Evolutionary conservation across 2,797 vertebrate genomes (phyloP).

Genomic region (Malacoctenus gilli): DNA sequence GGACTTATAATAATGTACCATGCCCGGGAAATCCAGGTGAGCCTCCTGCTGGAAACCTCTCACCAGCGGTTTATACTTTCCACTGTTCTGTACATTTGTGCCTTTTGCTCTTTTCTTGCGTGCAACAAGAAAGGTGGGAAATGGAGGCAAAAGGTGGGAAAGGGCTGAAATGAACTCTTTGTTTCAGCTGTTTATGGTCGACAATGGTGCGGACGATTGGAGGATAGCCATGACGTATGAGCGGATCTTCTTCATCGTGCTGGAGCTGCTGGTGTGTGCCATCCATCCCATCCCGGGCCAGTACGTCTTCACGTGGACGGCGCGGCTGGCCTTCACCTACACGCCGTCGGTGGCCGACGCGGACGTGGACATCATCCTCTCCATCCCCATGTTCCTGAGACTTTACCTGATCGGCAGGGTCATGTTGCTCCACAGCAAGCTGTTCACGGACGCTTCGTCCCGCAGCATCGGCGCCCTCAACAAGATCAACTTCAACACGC

Average conservation of each 20-base stretch:
- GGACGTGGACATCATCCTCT: conserved; percentile 93
- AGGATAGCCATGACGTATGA: conserved; percentile 95
- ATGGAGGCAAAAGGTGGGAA: too few species aligned
- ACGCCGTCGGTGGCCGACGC: conserved; percentile 88
- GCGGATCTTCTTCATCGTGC: conserved; percentile 91
- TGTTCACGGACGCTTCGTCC: conserved; percentile 95
- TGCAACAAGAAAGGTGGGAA: too few species aligned
- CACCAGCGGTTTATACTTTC: conserved; percentile 93
- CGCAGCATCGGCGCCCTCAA: conserved; percentile 95
- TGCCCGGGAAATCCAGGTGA: conserved; percentile 95
- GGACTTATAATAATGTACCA: conserved; percentile 97
- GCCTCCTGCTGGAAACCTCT: conserved; percentile 41
- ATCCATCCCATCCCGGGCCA: conserved; percentile 95
- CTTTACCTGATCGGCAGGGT: conserved; percentile 95
- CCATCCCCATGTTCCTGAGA: conserved; percentile 95
- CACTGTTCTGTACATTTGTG: too few species aligned
- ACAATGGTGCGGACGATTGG: conserved; percentile 96
- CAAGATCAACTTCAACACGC: conserved; percentile 97
- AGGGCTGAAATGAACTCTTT: too few species aligned
- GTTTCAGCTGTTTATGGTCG: conserved; percentile 93
- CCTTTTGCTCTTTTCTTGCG: too few species aligned
- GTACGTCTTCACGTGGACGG: conserved; percentile 93
- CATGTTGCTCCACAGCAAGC: conserved; percentile 94
- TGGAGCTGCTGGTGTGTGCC: conserved; percentile 94
- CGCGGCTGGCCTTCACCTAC: conserved; percentile 91